Evolutionary conservation across 2,113 vertebrate genomes (phyloP).

Genomic region (Nannospalax galili): DNA sequence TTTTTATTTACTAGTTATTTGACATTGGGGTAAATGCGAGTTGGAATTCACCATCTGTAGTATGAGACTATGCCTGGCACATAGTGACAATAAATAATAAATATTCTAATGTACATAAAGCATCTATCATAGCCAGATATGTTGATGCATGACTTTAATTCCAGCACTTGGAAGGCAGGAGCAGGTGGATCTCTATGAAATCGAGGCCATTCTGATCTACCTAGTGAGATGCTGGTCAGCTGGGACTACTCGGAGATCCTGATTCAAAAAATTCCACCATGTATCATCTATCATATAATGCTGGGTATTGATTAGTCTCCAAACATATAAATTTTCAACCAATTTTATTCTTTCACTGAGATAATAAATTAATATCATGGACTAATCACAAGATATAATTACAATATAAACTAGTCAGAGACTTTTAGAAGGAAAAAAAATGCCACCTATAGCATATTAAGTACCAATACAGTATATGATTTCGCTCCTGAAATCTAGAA

Average conservation of each 20-base stretch:
- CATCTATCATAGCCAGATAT: background rate
- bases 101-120: background rate
- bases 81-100: background rate
- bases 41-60: background rate
- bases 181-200: too few species aligned
- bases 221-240: too few species aligned
- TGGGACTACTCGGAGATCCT: too few species aligned
- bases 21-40: background rate
- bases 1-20: constrained; percentile 10
- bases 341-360: background rate
- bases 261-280: too few species aligned
- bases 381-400: background rate
- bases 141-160: too few species aligned
- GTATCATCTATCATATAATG: background rate
- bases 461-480: background rate
- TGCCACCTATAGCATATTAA: background rate
- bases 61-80: background rate
- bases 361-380: background rate
- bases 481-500: background rate
- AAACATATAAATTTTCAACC: background rate
- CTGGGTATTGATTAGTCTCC: background rate
- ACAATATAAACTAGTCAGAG: background rate
- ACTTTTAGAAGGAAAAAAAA: constrained; percentile 6
- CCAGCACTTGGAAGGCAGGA: too few species aligned
- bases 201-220: too few species aligned